phyloP scores from a whole-genome alignment of 2,797 vertebrate species.

The Xyrichtys novacula region DNA sequence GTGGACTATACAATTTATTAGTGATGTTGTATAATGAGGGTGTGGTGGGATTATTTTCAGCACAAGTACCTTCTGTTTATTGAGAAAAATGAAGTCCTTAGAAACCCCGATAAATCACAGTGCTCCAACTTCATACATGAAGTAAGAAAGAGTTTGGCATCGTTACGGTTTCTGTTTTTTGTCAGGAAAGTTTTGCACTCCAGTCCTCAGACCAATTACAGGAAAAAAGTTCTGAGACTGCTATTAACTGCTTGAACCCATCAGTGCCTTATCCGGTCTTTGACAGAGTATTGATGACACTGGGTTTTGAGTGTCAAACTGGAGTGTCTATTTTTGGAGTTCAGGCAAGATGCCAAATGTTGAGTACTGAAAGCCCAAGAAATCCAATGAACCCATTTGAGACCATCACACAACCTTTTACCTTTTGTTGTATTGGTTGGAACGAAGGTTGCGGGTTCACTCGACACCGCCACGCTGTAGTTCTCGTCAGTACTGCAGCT shows the following conservation, averaged over 20 bases:
- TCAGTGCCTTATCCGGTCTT: too few species aligned
- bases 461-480: neutral
- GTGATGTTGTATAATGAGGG: too few species aligned
- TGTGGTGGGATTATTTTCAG: too few species aligned
- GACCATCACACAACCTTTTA: neutral
- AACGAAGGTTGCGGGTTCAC: neutral
- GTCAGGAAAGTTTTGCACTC: too few species aligned
- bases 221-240: neutral
- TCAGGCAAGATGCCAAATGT: neutral
- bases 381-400: neutral
- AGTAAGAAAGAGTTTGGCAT: too few species aligned
- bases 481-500: neutral
- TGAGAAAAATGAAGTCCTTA: too few species aligned
- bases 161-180: too few species aligned
- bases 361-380: too few species aligned
- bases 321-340: neutral
- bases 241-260: neutral
- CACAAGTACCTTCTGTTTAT: too few species aligned
- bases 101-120: too few species aligned
- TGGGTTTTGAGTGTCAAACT: neutral
- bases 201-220: neutral
- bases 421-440: neutral
- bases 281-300: neutral
- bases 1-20: too few species aligned
- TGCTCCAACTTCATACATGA: too few species aligned